Evolutionary conservation across 2,888 invertebrate species (phyloP), one percentile per base, ranked within the genome.

Genomic region (Drosophila histrio): DNA sequence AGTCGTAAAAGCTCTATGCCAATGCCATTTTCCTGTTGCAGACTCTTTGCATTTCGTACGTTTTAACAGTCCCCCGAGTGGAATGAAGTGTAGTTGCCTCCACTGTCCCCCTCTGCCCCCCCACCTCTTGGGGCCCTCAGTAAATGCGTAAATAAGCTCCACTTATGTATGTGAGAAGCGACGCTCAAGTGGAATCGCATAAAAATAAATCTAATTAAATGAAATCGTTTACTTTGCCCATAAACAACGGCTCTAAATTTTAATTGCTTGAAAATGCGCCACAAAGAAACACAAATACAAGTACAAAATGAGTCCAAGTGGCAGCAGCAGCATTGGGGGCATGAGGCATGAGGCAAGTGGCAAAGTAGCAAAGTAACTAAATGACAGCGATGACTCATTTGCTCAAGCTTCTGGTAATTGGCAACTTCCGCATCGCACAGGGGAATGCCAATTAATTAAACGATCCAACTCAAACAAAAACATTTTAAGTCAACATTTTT

Each of bases 121-220:
- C 19, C 8, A 13, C 19, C 24, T 2, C 19, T 24, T 26, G 15
- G 36, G n/a, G 43, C 34, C 59, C 57, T 50, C 28, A 44, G 58
- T 56, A 68, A 74, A 76, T 65, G 75, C 70, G 75, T 74, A 78
- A 76, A 76, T 84, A 72, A 79, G 77, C 71, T 44, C 54, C 65
- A 73, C 58, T 73, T 62, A 59, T 57, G 46, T 49, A 26, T 69
- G 54, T 44, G 64, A 32, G 77, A 28, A 36, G 44, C 44, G 36
- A 39, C 46, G 21, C n/a, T 72, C 56, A 53, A 65, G 78, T 54
- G 47, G 57, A 60, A 76, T 36, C 61, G 57, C 87, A 82, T 88
- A 64, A 83, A 82, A 83, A 65, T 83, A 79, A 88, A 88, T 88
- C 88, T 83, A 88, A 82, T 82, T 86, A 79, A 88, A 79, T 86